Conservation (phyloP, 2,888 invertebrate species). For the Netelia fuscicornis region DNA sequence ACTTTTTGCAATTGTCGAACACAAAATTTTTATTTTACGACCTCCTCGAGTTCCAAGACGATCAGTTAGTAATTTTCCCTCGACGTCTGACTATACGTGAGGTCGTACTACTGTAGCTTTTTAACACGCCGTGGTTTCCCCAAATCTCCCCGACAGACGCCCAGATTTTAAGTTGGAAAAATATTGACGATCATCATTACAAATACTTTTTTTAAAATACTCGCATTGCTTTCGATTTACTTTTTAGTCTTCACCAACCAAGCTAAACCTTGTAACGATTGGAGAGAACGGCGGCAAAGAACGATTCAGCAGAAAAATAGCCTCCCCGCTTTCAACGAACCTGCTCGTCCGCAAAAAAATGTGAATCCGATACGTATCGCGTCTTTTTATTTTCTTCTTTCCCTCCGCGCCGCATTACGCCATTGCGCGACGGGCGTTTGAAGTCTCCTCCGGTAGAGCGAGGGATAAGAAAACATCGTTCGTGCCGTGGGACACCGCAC, state of each 20-base stretch:
- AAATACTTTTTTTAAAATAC: neutral
- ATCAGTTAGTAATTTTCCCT: neutral
- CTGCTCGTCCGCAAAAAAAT: slow-evolving; percentile 27
- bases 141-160: neutral
- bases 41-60: neutral
- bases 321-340: slow-evolving; percentile 23
- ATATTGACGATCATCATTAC: neutral
- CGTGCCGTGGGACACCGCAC: slow-evolving; percentile 55
- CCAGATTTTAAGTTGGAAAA: neutral
- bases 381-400: slow-evolving; percentile 43
- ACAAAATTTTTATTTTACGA: too few relatives aligned
- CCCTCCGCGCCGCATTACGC: slow-evolving; percentile 4
- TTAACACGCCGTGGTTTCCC: neutral
- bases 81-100: slow-evolving; percentile 12
- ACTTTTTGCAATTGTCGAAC: too few relatives aligned
- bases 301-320: slow-evolving; percentile 13
- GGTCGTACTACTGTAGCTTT: slow-evolving; percentile 22
- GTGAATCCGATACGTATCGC: slow-evolving; percentile 17
- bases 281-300: slow-evolving; percentile 1
- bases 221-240: neutral
- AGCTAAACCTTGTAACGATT: neutral
- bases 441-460: slow-evolving; percentile 24
- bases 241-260: neutral
- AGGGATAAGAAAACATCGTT: slow-evolving; percentile 51
- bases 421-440: slow-evolving; percentile 65